Evolutionary conservation across 2,888 invertebrate species (phyloP), one percentile per base, ranked within the genome.

Genomic region (Scaptomyza cyrtandrae): DNA sequence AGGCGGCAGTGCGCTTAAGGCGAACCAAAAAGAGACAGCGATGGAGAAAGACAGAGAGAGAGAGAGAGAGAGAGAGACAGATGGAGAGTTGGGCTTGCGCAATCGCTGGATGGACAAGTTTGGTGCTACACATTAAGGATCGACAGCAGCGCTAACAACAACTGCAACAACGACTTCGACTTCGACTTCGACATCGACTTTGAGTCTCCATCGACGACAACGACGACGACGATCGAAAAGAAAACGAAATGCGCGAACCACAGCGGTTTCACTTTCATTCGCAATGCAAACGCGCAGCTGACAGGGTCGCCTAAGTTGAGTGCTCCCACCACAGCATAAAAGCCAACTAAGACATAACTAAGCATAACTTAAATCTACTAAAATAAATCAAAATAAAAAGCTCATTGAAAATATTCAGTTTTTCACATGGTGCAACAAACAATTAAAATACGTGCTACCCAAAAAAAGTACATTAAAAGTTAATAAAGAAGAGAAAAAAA

Each of bases 211-310:
- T 37, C 64, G 44, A 60, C 55, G 31, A 29, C 55, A 13, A 11
- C 2, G 31, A 29, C 48, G 64, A 52, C 65, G 45, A 13, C 52
- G 70, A 68, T 74, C 74, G 81, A 80, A 86, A 88, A 88, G 90
- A 88, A 90, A 90, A 90, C 84, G 87, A 85, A 86, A 88, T 86
- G 87, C 78, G 69, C 70, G 71, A 71, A 80, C 75, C 82, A 77
- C 65, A 45, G 71, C 78, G 86, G 86, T 90, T 90, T 90, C 90
- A 90, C 90, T 90, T 90, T 90, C 90, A 90, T 90, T 90, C 86
- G 89, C 84, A 78, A 78, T 72, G 79, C 78, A 80, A 75, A 88
- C 82, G 86, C 86, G 82, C 83, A 77, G 56, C 83, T 73, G 74
- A 71, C 79, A 86, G 78, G 86, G 83, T 83, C 83, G 83, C 67